Conservation (phyloP, 2,113 vertebrate species). For the Cettia cetti region DNA sequence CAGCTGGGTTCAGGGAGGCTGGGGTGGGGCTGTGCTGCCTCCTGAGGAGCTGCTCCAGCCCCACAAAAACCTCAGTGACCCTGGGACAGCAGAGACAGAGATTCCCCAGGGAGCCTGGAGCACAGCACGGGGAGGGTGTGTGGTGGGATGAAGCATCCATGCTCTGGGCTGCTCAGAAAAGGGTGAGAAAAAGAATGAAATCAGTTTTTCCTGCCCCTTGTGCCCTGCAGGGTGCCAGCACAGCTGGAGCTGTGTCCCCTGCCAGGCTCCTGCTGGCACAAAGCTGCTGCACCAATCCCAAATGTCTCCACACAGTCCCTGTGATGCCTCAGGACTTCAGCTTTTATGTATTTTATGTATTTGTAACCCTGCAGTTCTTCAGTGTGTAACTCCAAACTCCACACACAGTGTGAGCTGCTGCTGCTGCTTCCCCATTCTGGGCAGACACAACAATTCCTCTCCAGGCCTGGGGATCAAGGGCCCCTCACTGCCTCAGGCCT, state of each 20-base stretch:
- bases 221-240: not conserved
- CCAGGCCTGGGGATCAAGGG: not conserved
- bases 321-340: rapidly evolving
- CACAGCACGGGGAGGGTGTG: rapidly evolving
- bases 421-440: not conserved
- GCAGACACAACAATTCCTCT: not conserved
- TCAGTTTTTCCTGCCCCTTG: not conserved
- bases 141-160: not conserved
- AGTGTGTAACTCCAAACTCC: not conserved
- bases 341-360: rapidly evolving
- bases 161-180: not conserved
- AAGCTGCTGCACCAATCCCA: not conserved
- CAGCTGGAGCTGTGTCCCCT: not conserved
- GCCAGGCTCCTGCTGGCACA: not conserved
- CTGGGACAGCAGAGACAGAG: not conserved
- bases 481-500: not conserved
- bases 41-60: not conserved
- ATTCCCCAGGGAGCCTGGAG: not conserved
- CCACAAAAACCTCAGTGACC: not conserved
- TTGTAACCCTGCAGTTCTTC: not conserved
- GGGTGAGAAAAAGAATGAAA: not conserved
- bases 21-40: not conserved
- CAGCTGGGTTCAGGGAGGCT: rapidly evolving
- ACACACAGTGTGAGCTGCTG: not conserved
- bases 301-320: rapidly evolving